Evolutionary conservation across 1,140 invertebrate species (phyloP).

Genomic region (Trachymyrmex septentrionalis): DNA sequence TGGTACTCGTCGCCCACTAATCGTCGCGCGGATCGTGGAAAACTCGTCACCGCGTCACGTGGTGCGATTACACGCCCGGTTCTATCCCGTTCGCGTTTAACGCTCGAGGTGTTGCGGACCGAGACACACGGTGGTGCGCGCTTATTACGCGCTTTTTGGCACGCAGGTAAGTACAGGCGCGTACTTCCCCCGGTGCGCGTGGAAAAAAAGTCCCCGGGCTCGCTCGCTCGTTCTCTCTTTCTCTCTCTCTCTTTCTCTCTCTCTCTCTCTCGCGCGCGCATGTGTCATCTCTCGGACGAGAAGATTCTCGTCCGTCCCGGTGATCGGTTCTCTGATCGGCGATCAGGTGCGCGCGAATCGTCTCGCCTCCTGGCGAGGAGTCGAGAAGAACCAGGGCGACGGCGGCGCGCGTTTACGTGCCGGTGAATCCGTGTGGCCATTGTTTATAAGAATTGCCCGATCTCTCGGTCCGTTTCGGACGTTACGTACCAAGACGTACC

Average conservation of each 20-base stretch:
- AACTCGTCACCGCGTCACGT: constrained; percentile 4
- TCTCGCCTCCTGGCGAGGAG: background rate
- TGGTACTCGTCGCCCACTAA: background rate
- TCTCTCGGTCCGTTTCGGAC: background rate
- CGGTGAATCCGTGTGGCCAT: constrained; percentile 21
- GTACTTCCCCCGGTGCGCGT: constrained; percentile 8
- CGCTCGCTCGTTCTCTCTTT: background rate
- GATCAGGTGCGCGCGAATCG: background rate
- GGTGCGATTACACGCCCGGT: background rate
- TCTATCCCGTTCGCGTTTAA: background rate
- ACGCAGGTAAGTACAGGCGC: constrained; percentile 41
- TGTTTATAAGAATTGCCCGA: constrained; percentile 44
- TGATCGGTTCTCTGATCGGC: background rate
- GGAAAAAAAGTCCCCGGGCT: constrained; percentile 6
- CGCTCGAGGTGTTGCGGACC: background rate
- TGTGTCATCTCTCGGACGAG: background rate
- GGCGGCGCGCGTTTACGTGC: background rate
- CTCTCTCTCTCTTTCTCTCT: background rate
- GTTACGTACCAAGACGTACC: background rate
- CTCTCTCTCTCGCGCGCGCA: background rate
- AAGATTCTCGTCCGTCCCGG: background rate
- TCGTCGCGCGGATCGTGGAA: background rate
- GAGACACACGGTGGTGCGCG: constrained; percentile 28
- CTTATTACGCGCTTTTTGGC: constrained; percentile 52
- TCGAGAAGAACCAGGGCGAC: background rate